phyloP scores from a whole-genome alignment of 2,113 vertebrate genomes.

The Phoxinus phoxinus region DNA sequence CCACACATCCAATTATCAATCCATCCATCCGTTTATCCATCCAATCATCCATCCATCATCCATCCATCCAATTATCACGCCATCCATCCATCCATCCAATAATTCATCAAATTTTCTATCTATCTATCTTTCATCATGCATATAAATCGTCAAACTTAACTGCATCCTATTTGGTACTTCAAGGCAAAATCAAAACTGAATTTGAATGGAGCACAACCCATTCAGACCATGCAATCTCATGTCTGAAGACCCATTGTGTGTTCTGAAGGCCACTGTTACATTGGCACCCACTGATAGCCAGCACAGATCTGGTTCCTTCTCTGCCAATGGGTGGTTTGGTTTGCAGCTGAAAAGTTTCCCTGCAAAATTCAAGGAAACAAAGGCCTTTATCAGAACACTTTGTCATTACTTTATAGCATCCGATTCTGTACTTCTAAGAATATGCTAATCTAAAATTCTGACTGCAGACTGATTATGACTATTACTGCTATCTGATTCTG shows the following conservation, averaged over 20 bases:
- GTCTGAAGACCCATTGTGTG: not conserved
- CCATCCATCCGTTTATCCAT: no score
- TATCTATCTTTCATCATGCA: not conserved
- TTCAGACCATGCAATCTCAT: not conserved
- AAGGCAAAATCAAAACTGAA: not conserved
- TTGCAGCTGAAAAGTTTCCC: not conserved
- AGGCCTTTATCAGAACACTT: not conserved
- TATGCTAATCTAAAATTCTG: slow-evolving; percentile 11
- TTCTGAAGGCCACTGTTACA: not conserved
- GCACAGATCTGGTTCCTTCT: not conserved
- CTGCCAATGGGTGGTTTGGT: not conserved
- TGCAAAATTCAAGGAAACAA: not conserved
- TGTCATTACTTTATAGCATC: not conserved
- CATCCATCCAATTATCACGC: no score
- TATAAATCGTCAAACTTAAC: no score
- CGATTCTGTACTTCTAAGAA: not conserved
- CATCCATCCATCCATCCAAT: no score
- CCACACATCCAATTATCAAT: no score
- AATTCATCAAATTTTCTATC: no score
- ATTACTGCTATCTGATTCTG: not conserved
- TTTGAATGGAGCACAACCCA: not conserved
- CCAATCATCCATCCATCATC: no score
- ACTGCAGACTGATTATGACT: not conserved
- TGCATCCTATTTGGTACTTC: not conserved
- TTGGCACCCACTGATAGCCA: not conserved